Evolutionary conservation across 2,113 vertebrate species (phyloP).

Genomic region (Epinephelus lanceolatus): DNA sequence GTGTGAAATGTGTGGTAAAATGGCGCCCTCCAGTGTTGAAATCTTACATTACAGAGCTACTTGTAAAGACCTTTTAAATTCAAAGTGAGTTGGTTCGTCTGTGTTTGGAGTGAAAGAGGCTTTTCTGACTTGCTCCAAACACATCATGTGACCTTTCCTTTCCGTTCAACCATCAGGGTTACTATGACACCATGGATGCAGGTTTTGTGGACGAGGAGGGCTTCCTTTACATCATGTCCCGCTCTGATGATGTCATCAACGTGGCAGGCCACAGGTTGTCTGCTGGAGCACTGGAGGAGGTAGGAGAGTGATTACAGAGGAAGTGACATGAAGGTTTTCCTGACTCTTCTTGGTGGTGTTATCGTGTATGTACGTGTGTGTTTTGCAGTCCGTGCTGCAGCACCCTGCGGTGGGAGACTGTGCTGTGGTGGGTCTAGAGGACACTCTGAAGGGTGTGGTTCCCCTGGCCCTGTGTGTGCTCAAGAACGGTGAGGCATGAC

Average conservation of each 20-base stretch:
- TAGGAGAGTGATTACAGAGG: slow-evolving; percentile 53
- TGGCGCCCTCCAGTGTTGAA: slow-evolving; percentile 69
- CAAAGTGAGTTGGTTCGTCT: not conserved
- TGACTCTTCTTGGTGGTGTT: accelerated
- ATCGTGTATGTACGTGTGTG: slow-evolving; percentile 16
- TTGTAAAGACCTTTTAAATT: not conserved
- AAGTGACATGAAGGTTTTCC: too few relatives aligned
- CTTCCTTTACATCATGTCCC: slow-evolving; percentile 95
- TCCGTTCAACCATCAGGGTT: slow-evolving; percentile 85
- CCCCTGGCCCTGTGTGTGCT: slow-evolving; percentile 94
- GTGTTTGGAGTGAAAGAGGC: not conserved
- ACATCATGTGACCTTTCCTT: not conserved
- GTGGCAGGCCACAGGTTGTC: slow-evolving; percentile 97
- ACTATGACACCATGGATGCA: slow-evolving; percentile 98
- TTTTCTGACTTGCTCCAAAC: not conserved
- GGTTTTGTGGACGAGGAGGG: slow-evolving; percentile 93
- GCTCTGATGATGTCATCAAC: slow-evolving; percentile 98
- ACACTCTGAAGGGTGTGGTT: slow-evolving; percentile 92
- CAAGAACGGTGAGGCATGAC: slow-evolving; percentile 86
- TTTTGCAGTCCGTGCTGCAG: slow-evolving; percentile 87
- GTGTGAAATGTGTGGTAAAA: slow-evolving; percentile 18
- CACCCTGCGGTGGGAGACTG: slow-evolving; percentile 91
- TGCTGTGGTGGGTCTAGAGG: slow-evolving; percentile 95
- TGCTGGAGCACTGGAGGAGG: slow-evolving; percentile 95
- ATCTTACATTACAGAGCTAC: not conserved